Evolutionary conservation across 2,888 invertebrate genomes (phyloP), one percentile per base, ranked within the genome.

Genomic region (Phengaris arion): DNA sequence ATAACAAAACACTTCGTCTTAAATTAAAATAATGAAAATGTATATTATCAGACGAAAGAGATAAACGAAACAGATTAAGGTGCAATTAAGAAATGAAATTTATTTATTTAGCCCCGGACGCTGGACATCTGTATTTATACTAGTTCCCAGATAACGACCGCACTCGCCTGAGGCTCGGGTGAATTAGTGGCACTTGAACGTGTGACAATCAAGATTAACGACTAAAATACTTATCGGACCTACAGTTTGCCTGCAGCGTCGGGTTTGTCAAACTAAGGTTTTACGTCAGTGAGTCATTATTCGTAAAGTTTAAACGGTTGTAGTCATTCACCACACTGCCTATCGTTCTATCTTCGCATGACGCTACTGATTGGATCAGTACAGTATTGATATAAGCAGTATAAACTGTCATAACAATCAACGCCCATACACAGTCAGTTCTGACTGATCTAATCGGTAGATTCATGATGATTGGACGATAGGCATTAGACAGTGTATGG

Each of bases 201-300:
- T 72, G 72, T 72, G 72, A 72, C 72, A 72, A 72, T 72, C 72
- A 72, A 72, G 72, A 72, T 72, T 72, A 72, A 72, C 72, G 72
- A 72, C 72, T 52, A 13, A 52, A 72, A 52, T 52, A 52, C 52
- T 52, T 54, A 48, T 2, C 70, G 3, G 54, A 22, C 5, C 45
- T 68, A 68, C 45, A 68, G 35, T 10, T 35, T 13, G 72, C 15
- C 52, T 48, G 12, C 46, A 59, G 57, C 64, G 6, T 12, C 2
- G 13, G 64, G 35, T 12, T 64, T 12, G 52, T 52, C 52, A 52
- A 12, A 12, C 52, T 9, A 52, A 52, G 52, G 12, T 52, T 52
- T 48, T 48, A 48, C 48, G 48, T 48, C 6, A 48, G 0, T 48
- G 48, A 35, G 2, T 35, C 4, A 35, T 35, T 35, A 35, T 48